A percentile compares a stretch with the other conserved stretches of the same genome.
phyloP scores from a whole-genome alignment of 1,140 invertebrate species.

The Drosophila quadrilineata region DNA sequence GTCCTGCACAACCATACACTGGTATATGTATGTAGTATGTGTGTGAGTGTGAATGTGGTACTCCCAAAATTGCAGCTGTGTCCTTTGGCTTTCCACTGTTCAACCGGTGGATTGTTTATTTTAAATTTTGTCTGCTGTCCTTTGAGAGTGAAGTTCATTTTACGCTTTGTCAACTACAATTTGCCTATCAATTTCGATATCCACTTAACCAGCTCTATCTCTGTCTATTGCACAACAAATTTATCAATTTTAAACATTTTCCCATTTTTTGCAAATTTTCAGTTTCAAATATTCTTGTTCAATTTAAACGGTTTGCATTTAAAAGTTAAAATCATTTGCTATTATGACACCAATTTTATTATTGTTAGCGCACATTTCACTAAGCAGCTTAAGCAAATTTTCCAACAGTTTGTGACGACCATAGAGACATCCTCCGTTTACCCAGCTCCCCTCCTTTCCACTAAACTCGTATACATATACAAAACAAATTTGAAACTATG shows the following conservation, averaged over 20 bases:
- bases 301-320: slow-evolving; percentile 44
- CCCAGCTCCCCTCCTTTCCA: neutral
- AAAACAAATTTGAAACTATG: slow-evolving; percentile 73
- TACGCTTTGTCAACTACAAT: slow-evolving; percentile 55
- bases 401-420: slow-evolving; percentile 40
- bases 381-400: slow-evolving; percentile 74
- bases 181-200: slow-evolving; percentile 26
- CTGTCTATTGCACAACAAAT: neutral
- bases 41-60: slow-evolving; percentile 2
- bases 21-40: neutral
- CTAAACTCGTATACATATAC: slow-evolving; percentile 10
- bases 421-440: neutral
- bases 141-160: slow-evolving; percentile 57
- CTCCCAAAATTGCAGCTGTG: slow-evolving; percentile 20
- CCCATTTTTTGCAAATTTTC: neutral
- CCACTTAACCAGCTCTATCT: neutral
- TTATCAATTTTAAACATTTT: too few relatives aligned
- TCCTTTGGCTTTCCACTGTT: slow-evolving; percentile 20
- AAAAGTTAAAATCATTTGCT: slow-evolving; percentile 58
- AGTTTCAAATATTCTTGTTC: slow-evolving; percentile 15
- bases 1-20: slow-evolving; percentile 21
- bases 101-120: slow-evolving; percentile 32
- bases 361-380: slow-evolving; percentile 62
- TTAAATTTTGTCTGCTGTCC: slow-evolving; percentile 29
- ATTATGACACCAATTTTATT: slow-evolving; percentile 61